Evolutionary conservation across 2,797 vertebrate genomes (phyloP).

Genomic region (Myotis planiceps): DNA sequence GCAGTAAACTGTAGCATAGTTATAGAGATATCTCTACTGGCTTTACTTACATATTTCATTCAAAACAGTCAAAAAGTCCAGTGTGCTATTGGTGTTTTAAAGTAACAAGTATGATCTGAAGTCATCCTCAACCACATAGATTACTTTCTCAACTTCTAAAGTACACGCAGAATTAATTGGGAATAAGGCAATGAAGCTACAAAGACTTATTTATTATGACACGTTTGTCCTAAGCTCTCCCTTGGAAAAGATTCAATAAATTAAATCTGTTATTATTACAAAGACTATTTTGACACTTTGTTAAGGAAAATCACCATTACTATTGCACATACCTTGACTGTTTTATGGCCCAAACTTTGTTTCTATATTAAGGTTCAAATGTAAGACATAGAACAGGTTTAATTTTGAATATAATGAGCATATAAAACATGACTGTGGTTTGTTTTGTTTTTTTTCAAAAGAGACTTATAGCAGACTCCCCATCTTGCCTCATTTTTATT

Average conservation of each 20-base stretch:
- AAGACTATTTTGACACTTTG: not conserved
- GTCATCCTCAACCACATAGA: not conserved
- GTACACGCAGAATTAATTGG: not conserved
- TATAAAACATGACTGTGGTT: constrained; percentile 4
- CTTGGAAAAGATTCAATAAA: not conserved
- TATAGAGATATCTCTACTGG: not conserved
- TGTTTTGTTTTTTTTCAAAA: constrained; percentile 23
- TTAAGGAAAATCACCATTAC: constrained; percentile 28
- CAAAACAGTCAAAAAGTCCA: not conserved
- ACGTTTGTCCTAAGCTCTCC: not conserved
- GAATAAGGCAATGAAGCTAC: not conserved
- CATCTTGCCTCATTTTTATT: not conserved
- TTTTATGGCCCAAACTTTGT: not conserved
- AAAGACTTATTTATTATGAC: not conserved
- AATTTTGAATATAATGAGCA: not conserved
- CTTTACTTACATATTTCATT: constrained; percentile 9
- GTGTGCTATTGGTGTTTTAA: not conserved
- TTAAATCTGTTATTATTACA: not conserved
- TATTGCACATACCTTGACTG: not conserved
- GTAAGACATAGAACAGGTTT: not conserved
- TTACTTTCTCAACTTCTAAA: constrained; percentile 39
- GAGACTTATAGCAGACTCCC: not conserved
- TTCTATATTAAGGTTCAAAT: constrained; percentile 47
- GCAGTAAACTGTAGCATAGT: not conserved
- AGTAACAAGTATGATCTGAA: not conserved